phyloP scores from a whole-genome alignment of 2,888 invertebrate genomes.

The Cheilosia vernalis region DNA sequence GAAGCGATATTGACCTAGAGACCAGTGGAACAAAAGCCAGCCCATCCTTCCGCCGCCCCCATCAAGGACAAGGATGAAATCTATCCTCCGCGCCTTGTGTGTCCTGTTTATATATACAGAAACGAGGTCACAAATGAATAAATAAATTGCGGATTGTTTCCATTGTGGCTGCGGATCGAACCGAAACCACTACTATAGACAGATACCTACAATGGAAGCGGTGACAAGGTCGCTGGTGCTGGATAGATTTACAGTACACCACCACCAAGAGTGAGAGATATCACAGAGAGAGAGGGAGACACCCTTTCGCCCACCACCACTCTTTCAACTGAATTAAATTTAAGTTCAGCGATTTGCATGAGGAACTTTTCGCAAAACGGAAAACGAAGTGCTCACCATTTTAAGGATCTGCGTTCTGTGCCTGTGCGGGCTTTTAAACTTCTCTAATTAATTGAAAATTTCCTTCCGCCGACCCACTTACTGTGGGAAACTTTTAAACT shows the following conservation, averaged over 20 bases:
- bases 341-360: slow-evolving; percentile 53
- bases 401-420: slow-evolving; percentile 18
- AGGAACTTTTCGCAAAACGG: slow-evolving; percentile 22
- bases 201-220: slow-evolving; percentile 47
- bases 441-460: slow-evolving; percentile 72
- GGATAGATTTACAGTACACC: slow-evolving; percentile 39
- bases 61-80: background rate
- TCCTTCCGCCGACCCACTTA: slow-evolving; percentile 22
- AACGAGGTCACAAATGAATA: slow-evolving; percentile 63
- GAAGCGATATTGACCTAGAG: slow-evolving; percentile 57
- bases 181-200: slow-evolving; percentile 40
- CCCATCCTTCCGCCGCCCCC: background rate
- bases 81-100: background rate
- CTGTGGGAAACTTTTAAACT: slow-evolving; percentile 34
- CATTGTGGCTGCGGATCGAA: slow-evolving; percentile 33
- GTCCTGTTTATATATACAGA: background rate
- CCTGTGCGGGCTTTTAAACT: slow-evolving; percentile 48
- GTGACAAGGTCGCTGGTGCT: slow-evolving; percentile 62
- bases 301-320: background rate
- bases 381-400: slow-evolving; percentile 42
- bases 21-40: slow-evolving; percentile 24
- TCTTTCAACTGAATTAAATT: slow-evolving; percentile 36
- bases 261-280: slow-evolving; percentile 2
- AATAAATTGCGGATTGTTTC: slow-evolving; percentile 70
- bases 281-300: slow-evolving; percentile 1